Evolutionary conservation across 2,797 vertebrate genomes (phyloP).

Genomic region (Antennarius maculatus): DNA sequence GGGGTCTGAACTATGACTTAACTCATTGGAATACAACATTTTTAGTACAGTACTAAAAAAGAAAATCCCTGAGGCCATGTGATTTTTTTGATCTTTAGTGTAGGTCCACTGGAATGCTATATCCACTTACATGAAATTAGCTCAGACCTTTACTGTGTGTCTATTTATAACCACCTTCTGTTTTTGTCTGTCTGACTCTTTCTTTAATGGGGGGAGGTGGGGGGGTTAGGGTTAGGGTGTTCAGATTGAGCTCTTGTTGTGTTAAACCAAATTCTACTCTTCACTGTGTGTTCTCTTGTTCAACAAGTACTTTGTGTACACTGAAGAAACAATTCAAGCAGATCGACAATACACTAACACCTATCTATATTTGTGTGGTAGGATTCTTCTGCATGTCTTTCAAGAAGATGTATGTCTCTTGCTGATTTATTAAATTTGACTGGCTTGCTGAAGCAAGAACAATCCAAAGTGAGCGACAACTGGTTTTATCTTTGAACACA

Average conservation of each 20-base stretch:
- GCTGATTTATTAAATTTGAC: conserved; percentile 53
- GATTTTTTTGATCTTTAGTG: conserved; percentile 14
- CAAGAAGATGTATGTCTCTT: conserved; percentile 39
- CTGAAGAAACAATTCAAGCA: conserved; percentile 7
- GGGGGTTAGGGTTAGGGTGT: too few species aligned
- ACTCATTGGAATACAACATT: conserved; percentile 4
- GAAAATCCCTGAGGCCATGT: background rate
- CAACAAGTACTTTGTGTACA: conserved; percentile 22
- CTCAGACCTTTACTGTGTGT: too few species aligned
- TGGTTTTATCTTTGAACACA: conserved; percentile 32
- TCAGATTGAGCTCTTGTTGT: too few species aligned
- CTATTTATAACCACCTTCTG: too few species aligned
- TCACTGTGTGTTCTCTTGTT: conserved; percentile 13
- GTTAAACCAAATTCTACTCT: conserved; percentile 20
- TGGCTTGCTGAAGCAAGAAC: conserved; percentile 21
- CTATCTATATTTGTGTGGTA: conserved; percentile 32
- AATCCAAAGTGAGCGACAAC: conserved; percentile 50
- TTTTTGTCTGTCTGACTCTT: too few species aligned
- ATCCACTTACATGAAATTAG: too few species aligned
- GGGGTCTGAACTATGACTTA: background rate
- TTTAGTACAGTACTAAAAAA: conserved; percentile 11
- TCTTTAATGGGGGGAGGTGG: too few species aligned
- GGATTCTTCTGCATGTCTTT: conserved; percentile 24
- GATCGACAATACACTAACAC: conserved; percentile 37
- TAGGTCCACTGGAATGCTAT: background rate